These are phyloP conservation scores for Apodemia duryi DNA, from an alignment of 2,888 invertebrate genomes.

Conservation along the genomic window DNA sequence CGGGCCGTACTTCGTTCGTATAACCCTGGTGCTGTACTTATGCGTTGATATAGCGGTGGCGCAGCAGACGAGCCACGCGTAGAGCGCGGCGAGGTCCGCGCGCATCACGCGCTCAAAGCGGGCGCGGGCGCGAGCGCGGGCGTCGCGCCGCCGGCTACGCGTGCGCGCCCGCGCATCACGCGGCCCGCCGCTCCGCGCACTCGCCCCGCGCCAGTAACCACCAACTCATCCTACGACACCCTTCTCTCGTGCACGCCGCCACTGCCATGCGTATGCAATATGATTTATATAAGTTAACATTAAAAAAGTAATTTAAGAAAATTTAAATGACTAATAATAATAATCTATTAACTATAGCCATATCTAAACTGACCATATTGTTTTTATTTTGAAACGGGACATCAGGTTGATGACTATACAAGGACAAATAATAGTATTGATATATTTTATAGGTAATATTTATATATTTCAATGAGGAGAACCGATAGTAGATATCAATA, in stretches of 20 bases:
- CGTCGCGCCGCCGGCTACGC: conserved; percentile 44
- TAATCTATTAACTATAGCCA: too few species aligned
- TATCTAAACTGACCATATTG: too few species aligned
- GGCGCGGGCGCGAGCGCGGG: conserved; percentile 43
- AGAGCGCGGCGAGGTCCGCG: conserved; percentile 74
- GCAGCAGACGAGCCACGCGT: conserved; percentile 78
- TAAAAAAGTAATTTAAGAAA: too few species aligned
- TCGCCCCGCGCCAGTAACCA: conserved; percentile 46
- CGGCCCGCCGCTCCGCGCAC: conserved; percentile 46
- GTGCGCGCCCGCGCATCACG: conserved; percentile 58
- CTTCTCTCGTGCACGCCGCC: conserved; percentile 57
- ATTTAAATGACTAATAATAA: too few species aligned
- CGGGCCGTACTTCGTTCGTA: conserved; percentile 93
- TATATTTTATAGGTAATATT: too few species aligned
- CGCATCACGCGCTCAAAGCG: conserved; percentile 68
- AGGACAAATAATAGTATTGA: too few species aligned
- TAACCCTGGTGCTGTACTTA: conserved; percentile 89
- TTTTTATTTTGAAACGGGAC: too few species aligned
- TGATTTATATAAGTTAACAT: too few species aligned
- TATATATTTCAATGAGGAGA: too few species aligned
- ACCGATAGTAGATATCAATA: too few species aligned
- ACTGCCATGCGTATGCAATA: conserved; percentile 38
- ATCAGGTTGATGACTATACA: too few species aligned
- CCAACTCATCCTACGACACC: conserved; percentile 52
- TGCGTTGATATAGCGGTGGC: conserved; percentile 80